Percentiles rank a stretch among this genome's conserved stretches.
phyloP scores from a whole-genome alignment of 2,797 vertebrate species.

The Clamator glandarius region DNA sequence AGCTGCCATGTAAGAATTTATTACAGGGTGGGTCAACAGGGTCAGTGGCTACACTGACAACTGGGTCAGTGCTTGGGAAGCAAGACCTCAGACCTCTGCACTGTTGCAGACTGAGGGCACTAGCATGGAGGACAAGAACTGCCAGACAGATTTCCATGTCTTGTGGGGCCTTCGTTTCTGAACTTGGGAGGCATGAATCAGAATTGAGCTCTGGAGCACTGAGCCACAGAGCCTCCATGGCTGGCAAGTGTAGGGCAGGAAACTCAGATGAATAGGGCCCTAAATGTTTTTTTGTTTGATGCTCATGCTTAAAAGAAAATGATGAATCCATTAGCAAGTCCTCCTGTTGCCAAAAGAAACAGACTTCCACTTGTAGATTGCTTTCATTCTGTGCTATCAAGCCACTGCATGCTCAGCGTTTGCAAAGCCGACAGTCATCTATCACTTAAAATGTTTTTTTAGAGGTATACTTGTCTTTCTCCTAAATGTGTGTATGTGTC shows the following conservation, averaged over 20 bases:
- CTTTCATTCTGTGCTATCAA: constrained; percentile 77
- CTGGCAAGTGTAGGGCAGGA: constrained; percentile 70
- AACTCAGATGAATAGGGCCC: constrained; percentile 72
- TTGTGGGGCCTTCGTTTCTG: neutral
- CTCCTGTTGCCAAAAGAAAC: constrained; percentile 80
- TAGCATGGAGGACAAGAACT: neutral
- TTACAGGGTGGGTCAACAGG: neutral
- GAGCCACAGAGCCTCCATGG: constrained; percentile 55
- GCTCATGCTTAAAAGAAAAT: constrained; percentile 73
- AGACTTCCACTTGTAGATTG: constrained; percentile 77
- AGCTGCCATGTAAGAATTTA: neutral
- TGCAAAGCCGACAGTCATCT: constrained; percentile 66
- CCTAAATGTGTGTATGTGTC: constrained; percentile 46
- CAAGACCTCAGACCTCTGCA: neutral
- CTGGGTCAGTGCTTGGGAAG: neutral
- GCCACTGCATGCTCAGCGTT: constrained; percentile 67
- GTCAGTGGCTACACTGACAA: neutral
- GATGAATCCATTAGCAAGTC: constrained; percentile 78
- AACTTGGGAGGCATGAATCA: constrained; percentile 36
- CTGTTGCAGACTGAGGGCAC: neutral
- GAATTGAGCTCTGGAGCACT: constrained; percentile 39
- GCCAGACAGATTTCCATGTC: neutral
- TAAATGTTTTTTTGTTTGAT: constrained; percentile 78
- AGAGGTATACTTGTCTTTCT: constrained; percentile 61
- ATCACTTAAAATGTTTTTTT: constrained; percentile 67